Evolutionary conservation across 2,888 invertebrate species (phyloP), one percentile per base, ranked within the genome.

Genomic region (Chymomyza procnemis): DNA sequence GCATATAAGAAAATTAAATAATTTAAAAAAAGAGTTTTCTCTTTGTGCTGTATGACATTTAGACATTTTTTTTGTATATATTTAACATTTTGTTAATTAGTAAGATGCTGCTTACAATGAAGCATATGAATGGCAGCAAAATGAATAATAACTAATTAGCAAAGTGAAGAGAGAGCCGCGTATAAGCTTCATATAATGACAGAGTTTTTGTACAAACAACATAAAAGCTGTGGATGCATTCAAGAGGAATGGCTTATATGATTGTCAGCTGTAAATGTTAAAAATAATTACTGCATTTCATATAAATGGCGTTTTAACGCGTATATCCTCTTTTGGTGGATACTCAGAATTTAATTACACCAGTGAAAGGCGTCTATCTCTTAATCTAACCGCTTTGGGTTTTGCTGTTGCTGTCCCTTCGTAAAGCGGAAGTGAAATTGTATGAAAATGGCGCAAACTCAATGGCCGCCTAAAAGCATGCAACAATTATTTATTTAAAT

Each of bases 401-500:
- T 1, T 16, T 8, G 47, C n/a, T 47, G 47, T 14, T 47, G 47
- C 16, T 47, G 47, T 16, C 16, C 12, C 34, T 41, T 41, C 6
- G 34, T 9, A 3, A 41, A 41, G 12, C 34, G 34, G 34, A 41
- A 41, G 34, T 41, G 34, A 41, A 41, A 41, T 41, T 12, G 12
- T 12, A 41, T 41, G 34, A 12, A 41, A 41, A 41, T 12, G 34
- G 34, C 34, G 6, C 48, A 48, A 14, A 16, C 56, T 52, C 21
- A 73, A n/a, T 9, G 47, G 16, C 14, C 58, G 73, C 79, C 73
- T 76, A 71, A 83, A 80, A 85, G 86, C 84, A 75, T 71, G 74
- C 83, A 64, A 73, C 73, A 71, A 78, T 73, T 80, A 78, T 72
- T 71, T 69, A 71, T 75, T 71, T 62, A 47, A 75, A 73, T 61